phyloP scores from a whole-genome alignment of 2,113 vertebrate species.

The Spea multiplicata region DNA sequence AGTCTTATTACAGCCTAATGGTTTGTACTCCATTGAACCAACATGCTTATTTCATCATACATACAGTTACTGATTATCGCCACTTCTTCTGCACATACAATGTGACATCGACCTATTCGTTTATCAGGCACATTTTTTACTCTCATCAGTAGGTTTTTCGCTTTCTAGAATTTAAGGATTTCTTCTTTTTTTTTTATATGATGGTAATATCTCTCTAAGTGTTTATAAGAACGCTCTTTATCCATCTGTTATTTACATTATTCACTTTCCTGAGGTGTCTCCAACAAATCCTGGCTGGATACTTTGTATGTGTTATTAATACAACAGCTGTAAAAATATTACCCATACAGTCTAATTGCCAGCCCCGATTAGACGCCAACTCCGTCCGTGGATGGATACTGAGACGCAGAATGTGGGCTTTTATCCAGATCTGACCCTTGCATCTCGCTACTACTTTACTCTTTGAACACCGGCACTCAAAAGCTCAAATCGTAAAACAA shows the following conservation, averaged over 20 bases:
- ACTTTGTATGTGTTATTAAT: constrained; percentile 71
- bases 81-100: background rate
- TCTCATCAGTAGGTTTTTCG: constrained; percentile 53
- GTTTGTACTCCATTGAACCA: too few relatives aligned
- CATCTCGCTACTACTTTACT: constrained; percentile 51
- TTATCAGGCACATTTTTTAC: background rate
- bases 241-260: constrained; percentile 81
- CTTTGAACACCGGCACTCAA: constrained; percentile 38
- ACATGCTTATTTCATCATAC: too few relatives aligned
- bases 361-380: constrained; percentile 65
- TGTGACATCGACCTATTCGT: background rate
- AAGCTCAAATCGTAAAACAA: background rate
- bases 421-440: constrained; percentile 63
- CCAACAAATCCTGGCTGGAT: constrained; percentile 73
- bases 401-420: constrained; percentile 56
- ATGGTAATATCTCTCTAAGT: constrained; percentile 69
- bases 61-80: too few relatives aligned
- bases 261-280: constrained; percentile 78
- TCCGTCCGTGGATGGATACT: constrained; percentile 59
- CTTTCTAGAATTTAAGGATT: constrained; percentile 16
- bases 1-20: too few relatives aligned
- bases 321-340: constrained; percentile 86
- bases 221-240: constrained; percentile 67
- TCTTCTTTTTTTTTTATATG: constrained; percentile 63
- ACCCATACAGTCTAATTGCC: constrained; percentile 71